Evolutionary conservation across 2,797 vertebrate genomes (phyloP).

Genomic region (Thalassophryne amazonica): DNA sequence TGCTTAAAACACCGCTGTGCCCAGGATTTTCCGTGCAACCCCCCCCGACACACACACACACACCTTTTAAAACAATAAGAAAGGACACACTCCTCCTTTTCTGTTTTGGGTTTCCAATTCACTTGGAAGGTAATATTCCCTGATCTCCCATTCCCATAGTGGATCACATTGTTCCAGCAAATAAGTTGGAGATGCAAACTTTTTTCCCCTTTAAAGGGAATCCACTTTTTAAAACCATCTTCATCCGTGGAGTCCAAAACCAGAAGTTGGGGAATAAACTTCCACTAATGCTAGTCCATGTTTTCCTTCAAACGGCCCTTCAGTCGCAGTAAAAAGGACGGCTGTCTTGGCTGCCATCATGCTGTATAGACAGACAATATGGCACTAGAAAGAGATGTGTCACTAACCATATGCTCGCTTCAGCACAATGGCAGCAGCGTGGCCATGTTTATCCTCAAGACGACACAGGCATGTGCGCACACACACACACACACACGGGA

Average conservation of each 20-base stretch:
- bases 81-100: slow-evolving; percentile 46
- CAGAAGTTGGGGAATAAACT: slow-evolving; percentile 66
- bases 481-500: slow-evolving; percentile 2
- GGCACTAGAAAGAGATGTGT: slow-evolving; percentile 69
- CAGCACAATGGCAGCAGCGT: slow-evolving; percentile 50
- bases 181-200: slow-evolving; percentile 58
- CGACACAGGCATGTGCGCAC: slow-evolving; percentile 24
- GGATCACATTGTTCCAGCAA: slow-evolving; percentile 57
- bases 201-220: slow-evolving; percentile 58
- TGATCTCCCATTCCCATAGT: slow-evolving; percentile 30
- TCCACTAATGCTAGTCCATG: slow-evolving; percentile 71
- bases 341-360: slow-evolving; percentile 69
- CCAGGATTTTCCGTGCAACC: slow-evolving; percentile 33
- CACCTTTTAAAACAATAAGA: slow-evolving; percentile 62
- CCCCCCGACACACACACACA: too few relatives aligned
- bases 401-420: slow-evolving; percentile 71
- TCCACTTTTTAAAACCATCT: slow-evolving; percentile 66
- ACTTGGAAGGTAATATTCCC: slow-evolving; percentile 54
- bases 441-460: slow-evolving; percentile 63
- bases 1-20: slow-evolving; percentile 30
- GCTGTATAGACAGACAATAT: slow-evolving; percentile 68
- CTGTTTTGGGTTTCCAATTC: slow-evolving; percentile 35
- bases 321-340: slow-evolving; percentile 61
- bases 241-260: slow-evolving; percentile 59
- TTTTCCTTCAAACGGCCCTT: slow-evolving; percentile 69